Percentiles rank a stretch among this genome's conserved stretches.
Evolutionary conservation across 1,140 invertebrate species (phyloP).

Genomic region (Andrena cerasifolii): DNA sequence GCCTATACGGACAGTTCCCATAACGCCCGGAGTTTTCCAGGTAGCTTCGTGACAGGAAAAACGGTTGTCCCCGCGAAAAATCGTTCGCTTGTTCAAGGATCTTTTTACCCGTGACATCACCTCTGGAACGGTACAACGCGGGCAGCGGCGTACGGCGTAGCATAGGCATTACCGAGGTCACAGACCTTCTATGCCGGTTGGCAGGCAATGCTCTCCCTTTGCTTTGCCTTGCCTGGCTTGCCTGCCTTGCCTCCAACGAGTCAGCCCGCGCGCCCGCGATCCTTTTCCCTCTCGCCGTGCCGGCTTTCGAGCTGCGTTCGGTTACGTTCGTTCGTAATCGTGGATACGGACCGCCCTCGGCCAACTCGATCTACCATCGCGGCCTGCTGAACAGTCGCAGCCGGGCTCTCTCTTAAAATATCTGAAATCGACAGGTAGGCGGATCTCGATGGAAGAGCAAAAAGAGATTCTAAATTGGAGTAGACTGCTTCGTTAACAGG

Average conservation of each 20-base stretch:
- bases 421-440: background rate
- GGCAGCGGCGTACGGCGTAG: constrained; percentile 44
- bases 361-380: no score
- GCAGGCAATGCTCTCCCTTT: constrained; percentile 72
- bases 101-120: constrained; percentile 72
- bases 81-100: constrained; percentile 41
- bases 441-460: no score
- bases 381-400: no score
- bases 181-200: constrained; percentile 79
- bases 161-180: constrained; percentile 78
- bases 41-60: constrained; percentile 1
- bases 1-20: background rate
- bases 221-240: constrained; percentile 51
- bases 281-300: constrained; percentile 51
- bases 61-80: constrained; percentile 2
- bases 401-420: no score
- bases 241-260: constrained; percentile 51
- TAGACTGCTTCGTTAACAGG: constrained; percentile 27
- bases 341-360: constrained; percentile 13
- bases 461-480: background rate
- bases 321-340: constrained; percentile 54
- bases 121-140: constrained; percentile 68
- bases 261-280: constrained; percentile 31
- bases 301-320: constrained; percentile 66
- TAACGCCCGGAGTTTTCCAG: background rate